A percentile compares a stretch with the other conserved stretches of the same genome.
These are phyloP conservation scores for Bimastos eiseni DNA, from an alignment of 2,888 invertebrate genomes.

Conservation along the genomic window DNA sequence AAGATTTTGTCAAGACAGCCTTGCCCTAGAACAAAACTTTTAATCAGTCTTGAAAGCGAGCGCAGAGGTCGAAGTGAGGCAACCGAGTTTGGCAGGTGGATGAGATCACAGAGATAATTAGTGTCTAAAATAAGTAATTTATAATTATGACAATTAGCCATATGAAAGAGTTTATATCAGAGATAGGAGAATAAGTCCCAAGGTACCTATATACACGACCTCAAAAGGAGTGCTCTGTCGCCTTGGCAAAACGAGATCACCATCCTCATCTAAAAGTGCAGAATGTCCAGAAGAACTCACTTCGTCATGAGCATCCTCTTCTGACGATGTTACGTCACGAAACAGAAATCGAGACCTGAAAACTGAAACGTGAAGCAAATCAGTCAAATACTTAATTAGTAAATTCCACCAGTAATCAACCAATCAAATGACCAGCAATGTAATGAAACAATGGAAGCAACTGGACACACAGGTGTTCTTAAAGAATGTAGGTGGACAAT, in stretches of 20 bases:
- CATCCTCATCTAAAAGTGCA: slow-evolving; percentile 26
- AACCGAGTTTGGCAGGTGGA: too few species aligned
- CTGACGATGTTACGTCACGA: background rate
- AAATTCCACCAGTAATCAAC: background rate
- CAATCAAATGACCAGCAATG: background rate
- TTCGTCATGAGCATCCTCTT: background rate
- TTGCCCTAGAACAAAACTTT: too few species aligned
- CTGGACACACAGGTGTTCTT: background rate
- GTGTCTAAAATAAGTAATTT: background rate
- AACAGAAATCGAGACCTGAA: slow-evolving; percentile 16
- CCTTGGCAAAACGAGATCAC: slow-evolving; percentile 23
- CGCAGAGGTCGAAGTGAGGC: too few species aligned
- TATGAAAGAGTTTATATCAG: background rate
- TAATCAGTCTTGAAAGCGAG: too few species aligned
- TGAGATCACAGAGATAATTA: too few species aligned
- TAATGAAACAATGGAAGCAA: background rate
- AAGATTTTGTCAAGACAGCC: too few species aligned
- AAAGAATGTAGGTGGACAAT: too few species aligned
- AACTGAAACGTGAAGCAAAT: too few species aligned
- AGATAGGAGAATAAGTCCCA: background rate
- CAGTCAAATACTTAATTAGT: too few species aligned
- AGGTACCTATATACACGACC: slow-evolving; percentile 14
- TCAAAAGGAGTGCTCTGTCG: background rate
- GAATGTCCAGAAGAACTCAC: background rate
- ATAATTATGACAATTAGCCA: background rate